Base-by-base conservation (phyloP, 2,888 invertebrate species). In the Temnothorax ravouxi region DNA sequence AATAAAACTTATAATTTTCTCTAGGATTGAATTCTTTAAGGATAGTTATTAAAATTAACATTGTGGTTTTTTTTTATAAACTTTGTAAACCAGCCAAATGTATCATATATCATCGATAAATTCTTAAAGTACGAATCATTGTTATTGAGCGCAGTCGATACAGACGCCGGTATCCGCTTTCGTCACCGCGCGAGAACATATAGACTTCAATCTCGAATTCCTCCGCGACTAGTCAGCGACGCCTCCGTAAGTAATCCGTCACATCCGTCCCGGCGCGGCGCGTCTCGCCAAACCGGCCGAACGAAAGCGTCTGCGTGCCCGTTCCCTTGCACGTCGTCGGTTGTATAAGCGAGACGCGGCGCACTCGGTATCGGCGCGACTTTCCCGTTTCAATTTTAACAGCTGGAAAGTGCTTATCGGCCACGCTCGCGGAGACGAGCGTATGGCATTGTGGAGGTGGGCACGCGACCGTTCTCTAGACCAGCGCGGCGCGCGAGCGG, bases 331-430 rank as follows among this genome's bases (percentile, higher is more conserved):
- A 41, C 62, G 21, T 38, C 52, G 13, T 13, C 34, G 15, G 5
- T 41, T n/a, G 25, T 25, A 29, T 79, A n/a, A 52, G 52, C 25
- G 61, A 15, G 67, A 21, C 21, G 52, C 44, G 41, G 34, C 6
- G 4, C 4, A 29, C 44, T 15, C 50, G 61, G 29, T 74, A 81
- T 81, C 56, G 72, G 47, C 64, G 59, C 13, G 72, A 86, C 84
- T 86, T 82, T 84, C 71, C 44, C 50, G 75, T 29, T 38, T 41
- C 47, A 67, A 67, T 62, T 89, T 79, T 85, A 80, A 84, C 66
- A 84, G 72, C 84, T 87, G 85, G 82, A 84, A 85, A 87, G 83
- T 84, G 75, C 84, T 81, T 66, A 85, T 84, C 74, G 69, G 50
- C 47, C n/a, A 69, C 64, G 47, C 52, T 62, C 54, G 76, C n/a